Evolutionary conservation across 2,888 invertebrate genomes (phyloP).

Genomic region (Lycia hirtaria): DNA sequence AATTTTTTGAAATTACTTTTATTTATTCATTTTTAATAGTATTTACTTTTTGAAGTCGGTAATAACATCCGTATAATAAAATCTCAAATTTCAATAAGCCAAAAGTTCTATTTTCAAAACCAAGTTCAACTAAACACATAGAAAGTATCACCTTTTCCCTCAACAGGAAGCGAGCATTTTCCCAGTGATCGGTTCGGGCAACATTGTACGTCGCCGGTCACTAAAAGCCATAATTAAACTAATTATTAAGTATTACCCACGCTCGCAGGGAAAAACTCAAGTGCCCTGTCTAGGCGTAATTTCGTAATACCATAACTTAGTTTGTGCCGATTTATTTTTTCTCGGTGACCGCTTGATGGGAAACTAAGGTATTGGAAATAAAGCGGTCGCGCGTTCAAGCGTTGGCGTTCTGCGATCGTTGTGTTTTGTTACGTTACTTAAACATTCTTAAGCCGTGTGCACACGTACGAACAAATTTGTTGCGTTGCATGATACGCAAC

Average conservation of each 20-base stretch:
- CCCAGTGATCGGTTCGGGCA: slow-evolving; percentile 38
- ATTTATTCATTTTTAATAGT: no score
- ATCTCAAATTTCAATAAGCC: background rate
- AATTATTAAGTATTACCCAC: slow-evolving; percentile 79
- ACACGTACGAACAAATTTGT: no score
- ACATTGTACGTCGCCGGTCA: slow-evolving; percentile 58
- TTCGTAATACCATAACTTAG: slow-evolving; percentile 62
- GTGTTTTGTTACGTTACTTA: no score
- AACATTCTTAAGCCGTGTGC: no score
- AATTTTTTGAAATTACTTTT: no score
- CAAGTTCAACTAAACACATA: slow-evolving; percentile 10
- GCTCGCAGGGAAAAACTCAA: slow-evolving; percentile 71
- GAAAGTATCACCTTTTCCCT: slow-evolving; percentile 22
- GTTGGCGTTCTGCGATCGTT: no score
- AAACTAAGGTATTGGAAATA: no score
- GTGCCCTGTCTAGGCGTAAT: slow-evolving; percentile 53
- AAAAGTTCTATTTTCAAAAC: background rate
- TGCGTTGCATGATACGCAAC: no score
- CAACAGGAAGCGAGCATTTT: slow-evolving; percentile 36
- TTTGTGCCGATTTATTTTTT: slow-evolving; percentile 66
- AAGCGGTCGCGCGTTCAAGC: no score
- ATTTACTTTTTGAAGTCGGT: no score
- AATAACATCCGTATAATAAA: no score
- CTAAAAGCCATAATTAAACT: slow-evolving; percentile 81
- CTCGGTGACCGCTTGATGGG: slow-evolving; percentile 39